These are phyloP conservation scores for Apodemus speciosus DNA, from an alignment of 2,113 vertebrate genomes.

Conservation along the genomic window DNA sequence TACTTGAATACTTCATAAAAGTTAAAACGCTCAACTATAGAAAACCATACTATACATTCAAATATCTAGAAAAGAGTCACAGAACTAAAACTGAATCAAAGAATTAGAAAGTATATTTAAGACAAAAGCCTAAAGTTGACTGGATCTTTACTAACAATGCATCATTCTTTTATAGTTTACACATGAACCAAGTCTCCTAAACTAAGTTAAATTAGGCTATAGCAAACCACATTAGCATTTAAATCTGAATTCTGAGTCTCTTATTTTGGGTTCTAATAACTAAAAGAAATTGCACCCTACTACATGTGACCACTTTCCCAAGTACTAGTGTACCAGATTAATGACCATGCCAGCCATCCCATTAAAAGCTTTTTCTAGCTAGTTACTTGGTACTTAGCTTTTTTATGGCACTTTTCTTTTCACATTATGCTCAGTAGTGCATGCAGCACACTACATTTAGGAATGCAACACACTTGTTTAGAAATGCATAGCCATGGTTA, in stretches of 20 bases:
- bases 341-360: slow-evolving; percentile 78
- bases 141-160: slow-evolving; percentile 22
- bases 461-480: slow-evolving; percentile 77
- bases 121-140: not conserved
- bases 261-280: slow-evolving; percentile 68
- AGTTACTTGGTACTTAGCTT: slow-evolving; percentile 82
- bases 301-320: slow-evolving; percentile 75
- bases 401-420: slow-evolving; percentile 86
- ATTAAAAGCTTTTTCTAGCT: slow-evolving; percentile 83
- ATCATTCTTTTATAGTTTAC: slow-evolving; percentile 53
- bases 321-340: slow-evolving; percentile 81
- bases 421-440: slow-evolving; percentile 87
- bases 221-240: slow-evolving; percentile 55
- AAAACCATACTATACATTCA: not conserved
- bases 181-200: slow-evolving; percentile 49
- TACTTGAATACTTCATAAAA: slow-evolving; percentile 18
- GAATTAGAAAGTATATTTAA: slow-evolving; percentile 6
- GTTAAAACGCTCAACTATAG: not conserved
- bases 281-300: slow-evolving; percentile 64
- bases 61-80: not conserved
- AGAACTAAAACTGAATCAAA: slow-evolving; percentile 35
- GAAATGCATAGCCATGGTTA: slow-evolving; percentile 38
- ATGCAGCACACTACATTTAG: slow-evolving; percentile 80
- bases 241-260: slow-evolving; percentile 62
- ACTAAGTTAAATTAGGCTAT: slow-evolving; percentile 10